Conservation (phyloP, 2,888 invertebrate species). For the Xanthia icteritia region DNA sequence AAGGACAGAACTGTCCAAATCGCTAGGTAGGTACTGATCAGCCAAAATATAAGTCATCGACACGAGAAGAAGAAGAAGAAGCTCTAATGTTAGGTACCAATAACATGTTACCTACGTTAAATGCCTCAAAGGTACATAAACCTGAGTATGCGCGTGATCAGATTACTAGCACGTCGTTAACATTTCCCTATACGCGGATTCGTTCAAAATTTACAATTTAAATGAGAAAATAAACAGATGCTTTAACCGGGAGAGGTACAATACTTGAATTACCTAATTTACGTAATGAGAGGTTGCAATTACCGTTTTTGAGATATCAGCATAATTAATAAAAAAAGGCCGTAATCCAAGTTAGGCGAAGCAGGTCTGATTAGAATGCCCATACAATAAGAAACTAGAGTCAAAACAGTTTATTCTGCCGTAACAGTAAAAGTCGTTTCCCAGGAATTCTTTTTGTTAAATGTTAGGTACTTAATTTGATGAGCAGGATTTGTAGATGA, state of each 20-base stretch:
- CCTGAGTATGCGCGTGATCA: slow-evolving; percentile 23
- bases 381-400: neutral
- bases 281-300: slow-evolving; percentile 43
- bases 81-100: neutral
- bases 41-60: neutral
- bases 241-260: slow-evolving; percentile 20
- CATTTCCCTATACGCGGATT: slow-evolving; percentile 32
- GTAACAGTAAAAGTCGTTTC: too few relatives aligned
- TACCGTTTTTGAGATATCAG: slow-evolving; percentile 8
- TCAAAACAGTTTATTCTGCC: neutral
- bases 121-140: neutral
- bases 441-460: too few relatives aligned
- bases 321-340: slow-evolving; percentile 9
- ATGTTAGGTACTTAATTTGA: too few relatives aligned
- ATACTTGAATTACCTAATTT: slow-evolving; percentile 23
- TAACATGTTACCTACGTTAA: neutral
- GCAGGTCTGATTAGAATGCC: neutral
- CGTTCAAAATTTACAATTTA: slow-evolving; percentile 38
- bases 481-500: too few relatives aligned
- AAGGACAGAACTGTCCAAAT: neutral
- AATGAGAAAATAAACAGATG: slow-evolving; percentile 32
- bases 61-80: too few relatives aligned
- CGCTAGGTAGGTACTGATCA: too few relatives aligned
- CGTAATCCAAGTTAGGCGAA: neutral
- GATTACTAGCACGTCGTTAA: slow-evolving; percentile 18